These are phyloP conservation scores for Troglohyphantes excavatus DNA, from an alignment of 2,888 invertebrate genomes.

Conservation along the genomic window DNA sequence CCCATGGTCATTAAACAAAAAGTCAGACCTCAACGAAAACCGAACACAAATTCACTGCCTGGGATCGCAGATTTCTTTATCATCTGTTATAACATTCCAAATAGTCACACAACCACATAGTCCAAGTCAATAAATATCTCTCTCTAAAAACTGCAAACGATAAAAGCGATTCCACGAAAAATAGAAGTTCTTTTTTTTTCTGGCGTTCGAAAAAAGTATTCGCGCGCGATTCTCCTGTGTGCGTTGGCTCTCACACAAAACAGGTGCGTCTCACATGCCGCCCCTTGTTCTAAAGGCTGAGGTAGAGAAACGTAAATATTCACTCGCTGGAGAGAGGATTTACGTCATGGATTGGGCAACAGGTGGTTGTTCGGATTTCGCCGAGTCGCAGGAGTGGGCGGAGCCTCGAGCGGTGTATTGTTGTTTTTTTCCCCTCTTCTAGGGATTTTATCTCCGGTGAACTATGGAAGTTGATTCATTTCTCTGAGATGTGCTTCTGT, in stretches of 20 bases:
- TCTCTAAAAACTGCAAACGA: slow-evolving; percentile 12
- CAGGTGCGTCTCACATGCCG: slow-evolving; percentile 30
- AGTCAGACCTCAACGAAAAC: neutral
- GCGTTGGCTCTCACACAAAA: neutral
- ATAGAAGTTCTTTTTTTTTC: too few species aligned
- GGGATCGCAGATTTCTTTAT: neutral
- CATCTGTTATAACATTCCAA: slow-evolving; percentile 29
- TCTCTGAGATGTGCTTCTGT: too few species aligned
- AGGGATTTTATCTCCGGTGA: neutral
- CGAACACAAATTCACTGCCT: neutral
- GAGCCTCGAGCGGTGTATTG: slow-evolving; percentile 10
- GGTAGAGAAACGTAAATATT: slow-evolving; percentile 39
- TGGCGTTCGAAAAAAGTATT: neutral
- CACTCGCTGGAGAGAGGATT: slow-evolving; percentile 25
- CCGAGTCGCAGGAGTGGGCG: slow-evolving; percentile 32
- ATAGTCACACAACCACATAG: neutral
- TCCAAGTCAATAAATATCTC: neutral
- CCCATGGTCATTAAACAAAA: slow-evolving; percentile 41
- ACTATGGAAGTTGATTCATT: too few species aligned
- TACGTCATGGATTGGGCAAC: slow-evolving; percentile 66
- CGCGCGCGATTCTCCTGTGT: neutral
- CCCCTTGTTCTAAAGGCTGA: slow-evolving; percentile 1
- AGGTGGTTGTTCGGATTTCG: slow-evolving; percentile 59
- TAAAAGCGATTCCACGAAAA: neutral
- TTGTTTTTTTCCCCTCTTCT: slow-evolving; percentile 7